Evolutionary conservation across 2,888 invertebrate genomes (phyloP), one percentile per base, ranked within the genome.

Genomic region (Catocala nupta): DNA sequence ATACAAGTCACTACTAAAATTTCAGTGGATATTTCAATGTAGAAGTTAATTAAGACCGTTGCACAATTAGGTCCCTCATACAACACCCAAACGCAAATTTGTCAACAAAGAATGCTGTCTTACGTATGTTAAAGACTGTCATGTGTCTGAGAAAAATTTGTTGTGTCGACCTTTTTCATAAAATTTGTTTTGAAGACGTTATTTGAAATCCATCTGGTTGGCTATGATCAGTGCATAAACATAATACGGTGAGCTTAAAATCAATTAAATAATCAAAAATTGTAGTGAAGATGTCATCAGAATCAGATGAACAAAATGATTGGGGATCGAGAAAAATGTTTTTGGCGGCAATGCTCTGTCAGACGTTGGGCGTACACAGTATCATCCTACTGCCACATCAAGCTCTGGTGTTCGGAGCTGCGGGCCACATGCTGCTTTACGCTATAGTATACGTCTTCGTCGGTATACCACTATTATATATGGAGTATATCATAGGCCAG

Each of bases 401-500:
- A 11, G 88, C 90, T 0, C 63, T 88, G 5, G 16, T 39, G 0
- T 57, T 77, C 44, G 93, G 93, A 3, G 79, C 87, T 1, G 44
- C 77, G 0, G 93, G 91, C 0, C 81, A 82, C 65, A 51, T 86
- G 1, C 55, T 90, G 16, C 63, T 80, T 3, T 77, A 80, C 54
- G n/a, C 78, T 5, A 0, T 83, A 6, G 47, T 75, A 13, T 89
- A 79, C 68, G 34, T 88, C 3, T 47, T 87, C 2, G 44, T 91
- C 10, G 93, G 92, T 5, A 86, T 91, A 61, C 93, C 93, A 0
- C 65, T 92, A 10, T 60, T 92, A 1, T 93, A 90, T 73, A 90
- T 93, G 91, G 93, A 93, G 69, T 81, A 83, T 44, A 83, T 90
- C 12, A 80, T 91, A 16, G 84, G 90, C 13, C 93, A 93, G 73